These are phyloP conservation scores for Cairina moschata DNA, from an alignment of 2,113 vertebrate genomes.

Conservation along the genomic window DNA sequence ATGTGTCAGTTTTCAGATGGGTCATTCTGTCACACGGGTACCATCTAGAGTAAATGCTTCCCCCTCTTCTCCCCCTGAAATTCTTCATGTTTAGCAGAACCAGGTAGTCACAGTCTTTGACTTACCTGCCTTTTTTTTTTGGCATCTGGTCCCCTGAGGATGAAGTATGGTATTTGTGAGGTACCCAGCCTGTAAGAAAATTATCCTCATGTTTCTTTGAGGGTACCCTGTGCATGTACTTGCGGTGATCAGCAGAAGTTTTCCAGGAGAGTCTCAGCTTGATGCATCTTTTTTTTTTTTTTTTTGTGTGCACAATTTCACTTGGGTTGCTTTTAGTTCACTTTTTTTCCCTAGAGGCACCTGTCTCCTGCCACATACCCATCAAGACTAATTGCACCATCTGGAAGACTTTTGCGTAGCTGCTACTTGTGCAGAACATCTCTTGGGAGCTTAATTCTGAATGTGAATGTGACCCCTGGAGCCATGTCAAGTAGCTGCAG, in stretches of 20 bases:
- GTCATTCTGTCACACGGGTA: background rate
- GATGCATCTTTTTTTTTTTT: background rate
- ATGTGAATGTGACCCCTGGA: slow-evolving; percentile 74
- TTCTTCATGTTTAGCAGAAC: background rate
- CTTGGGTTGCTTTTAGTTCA: slow-evolving; percentile 62
- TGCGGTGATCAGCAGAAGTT: slow-evolving; percentile 9
- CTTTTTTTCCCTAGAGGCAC: slow-evolving; percentile 51
- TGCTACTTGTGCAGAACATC: slow-evolving; percentile 49
- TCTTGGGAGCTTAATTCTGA: slow-evolving; percentile 63
- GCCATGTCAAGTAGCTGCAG: slow-evolving; percentile 74
- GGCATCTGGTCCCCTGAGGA: background rate
- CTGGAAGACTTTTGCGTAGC: slow-evolving; percentile 68
- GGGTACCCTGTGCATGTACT: background rate
- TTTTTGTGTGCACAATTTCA: background rate
- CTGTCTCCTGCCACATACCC: slow-evolving; percentile 76
- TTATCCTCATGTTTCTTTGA: background rate
- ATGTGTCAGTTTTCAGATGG: background rate
- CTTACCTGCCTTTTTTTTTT: background rate
- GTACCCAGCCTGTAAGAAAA: background rate
- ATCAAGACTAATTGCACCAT: slow-evolving; percentile 83
- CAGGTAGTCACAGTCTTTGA: background rate
- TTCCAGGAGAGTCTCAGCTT: slow-evolving; percentile 38
- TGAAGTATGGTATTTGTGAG: background rate
- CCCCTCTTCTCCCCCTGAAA: rapidly evolving
- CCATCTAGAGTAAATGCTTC: background rate